Percentiles rank a stretch among this genome's conserved stretches.
Evolutionary conservation across 2,113 vertebrate species (phyloP).

Genomic region (Nettapus auritus): DNA sequence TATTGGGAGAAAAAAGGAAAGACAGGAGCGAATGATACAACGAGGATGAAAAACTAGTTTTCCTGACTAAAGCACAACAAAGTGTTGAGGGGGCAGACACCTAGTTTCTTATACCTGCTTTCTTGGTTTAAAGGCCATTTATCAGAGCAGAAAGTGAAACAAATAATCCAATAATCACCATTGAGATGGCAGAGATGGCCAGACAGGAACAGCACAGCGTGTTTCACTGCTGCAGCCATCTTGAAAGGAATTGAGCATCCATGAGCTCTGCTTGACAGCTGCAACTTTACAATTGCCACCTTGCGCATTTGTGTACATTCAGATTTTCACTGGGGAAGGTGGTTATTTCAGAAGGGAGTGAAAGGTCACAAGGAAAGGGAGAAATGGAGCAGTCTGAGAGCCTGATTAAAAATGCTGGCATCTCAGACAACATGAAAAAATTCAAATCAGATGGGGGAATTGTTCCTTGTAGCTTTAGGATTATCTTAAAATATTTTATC

Average conservation of each 20-base stretch:
- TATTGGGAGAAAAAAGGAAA: not conserved
- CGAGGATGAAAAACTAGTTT: not conserved
- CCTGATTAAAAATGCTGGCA: not conserved
- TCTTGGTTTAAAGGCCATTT: not conserved
- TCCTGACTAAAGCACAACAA: not conserved
- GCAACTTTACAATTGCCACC: not conserved
- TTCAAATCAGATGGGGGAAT: not conserved
- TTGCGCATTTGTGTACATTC: not conserved
- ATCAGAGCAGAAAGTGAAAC: not conserved
- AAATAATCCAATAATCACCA: fast-evolving
- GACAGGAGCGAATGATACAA: not conserved
- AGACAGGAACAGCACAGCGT: fast-evolving
- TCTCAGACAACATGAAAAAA: not conserved
- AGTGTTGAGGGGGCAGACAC: not conserved
- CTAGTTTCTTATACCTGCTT: not conserved
- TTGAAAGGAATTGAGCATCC: too few relatives aligned
- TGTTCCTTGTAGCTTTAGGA: not conserved
- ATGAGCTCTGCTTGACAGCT: not conserved
- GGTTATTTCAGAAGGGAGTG: not conserved
- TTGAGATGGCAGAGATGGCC: not conserved
- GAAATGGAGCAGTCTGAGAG: not conserved
- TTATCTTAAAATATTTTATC: not conserved
- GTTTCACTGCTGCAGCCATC: not conserved
- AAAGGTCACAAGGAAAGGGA: not conserved
- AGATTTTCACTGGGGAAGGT: not conserved